Evolutionary conservation across 2,888 invertebrate species (phyloP).

Genomic region (Dasysyrphus tricinctus): DNA sequence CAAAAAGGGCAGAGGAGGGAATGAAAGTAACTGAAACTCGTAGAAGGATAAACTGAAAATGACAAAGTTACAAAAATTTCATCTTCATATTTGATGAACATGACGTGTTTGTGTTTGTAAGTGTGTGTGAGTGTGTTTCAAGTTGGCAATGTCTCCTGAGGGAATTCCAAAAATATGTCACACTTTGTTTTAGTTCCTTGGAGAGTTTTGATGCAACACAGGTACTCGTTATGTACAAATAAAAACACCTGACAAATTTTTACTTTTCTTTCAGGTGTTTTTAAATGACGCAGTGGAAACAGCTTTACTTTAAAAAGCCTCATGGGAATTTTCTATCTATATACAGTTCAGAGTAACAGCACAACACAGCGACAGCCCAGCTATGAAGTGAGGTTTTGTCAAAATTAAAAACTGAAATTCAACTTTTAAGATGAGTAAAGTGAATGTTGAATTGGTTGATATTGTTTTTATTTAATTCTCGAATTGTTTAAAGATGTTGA

Average conservation of each 20-base stretch:
- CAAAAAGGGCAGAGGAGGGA: background rate
- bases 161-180: conserved; percentile 42
- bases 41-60: conserved; percentile 39
- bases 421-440: background rate
- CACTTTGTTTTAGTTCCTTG: conserved; percentile 34
- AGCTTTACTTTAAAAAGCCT: conserved; percentile 16
- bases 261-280: conserved; percentile 16
- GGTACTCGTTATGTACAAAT: background rate
- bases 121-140: conserved; percentile 7
- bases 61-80: conserved; percentile 31
- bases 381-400: background rate
- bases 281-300: conserved; percentile 16
- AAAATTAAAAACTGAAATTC: background rate
- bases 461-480: no score
- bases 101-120: background rate
- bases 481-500: no score
- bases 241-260: conserved; percentile 28
- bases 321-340: background rate
- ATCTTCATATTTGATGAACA: conserved; percentile 31
- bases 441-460: no score
- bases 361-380: background rate
- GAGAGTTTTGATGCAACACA: conserved; percentile 25
- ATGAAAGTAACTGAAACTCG: background rate
- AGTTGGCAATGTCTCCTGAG: conserved; percentile 27
- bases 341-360: background rate